A percentile compares a stretch with the other conserved stretches of the same genome.
Conservation (phyloP, 1,140 invertebrate genomes). For the Tribolium castaneum region DNA sequence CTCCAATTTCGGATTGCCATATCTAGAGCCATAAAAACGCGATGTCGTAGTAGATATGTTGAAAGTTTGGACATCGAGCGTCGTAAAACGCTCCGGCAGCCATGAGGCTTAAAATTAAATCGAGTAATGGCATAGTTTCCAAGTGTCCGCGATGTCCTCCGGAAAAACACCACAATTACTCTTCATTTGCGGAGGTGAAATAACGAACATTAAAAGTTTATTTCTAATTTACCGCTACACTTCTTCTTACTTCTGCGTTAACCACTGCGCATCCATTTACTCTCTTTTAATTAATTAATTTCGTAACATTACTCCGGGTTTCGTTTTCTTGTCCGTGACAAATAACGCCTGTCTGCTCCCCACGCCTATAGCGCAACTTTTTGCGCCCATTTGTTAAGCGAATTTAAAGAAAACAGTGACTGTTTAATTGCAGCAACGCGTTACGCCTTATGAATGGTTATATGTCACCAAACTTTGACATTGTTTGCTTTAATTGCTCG, state of each 20-base stretch:
- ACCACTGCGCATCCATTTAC: constrained; percentile 43
- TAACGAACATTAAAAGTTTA: constrained; percentile 60
- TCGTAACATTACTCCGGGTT: constrained; percentile 39
- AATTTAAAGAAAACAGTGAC: constrained; percentile 43
- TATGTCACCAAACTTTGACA: constrained; percentile 33
- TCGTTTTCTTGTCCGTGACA: constrained; percentile 42
- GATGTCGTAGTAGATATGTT: constrained; percentile 30
- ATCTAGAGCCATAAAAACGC: constrained; percentile 15
- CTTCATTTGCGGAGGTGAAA: constrained; percentile 56
- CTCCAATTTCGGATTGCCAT: constrained; percentile 21
- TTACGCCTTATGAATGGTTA: constrained; percentile 36
- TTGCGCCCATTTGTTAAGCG: constrained; percentile 36
- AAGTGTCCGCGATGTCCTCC: not conserved
- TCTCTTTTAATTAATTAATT: constrained; percentile 58
- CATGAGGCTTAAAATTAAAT: constrained; percentile 25
- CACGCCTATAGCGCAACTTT: constrained; percentile 33
- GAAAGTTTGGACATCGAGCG: constrained; percentile 24
- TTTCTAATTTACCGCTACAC: constrained; percentile 60
- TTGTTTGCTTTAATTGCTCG: constrained; percentile 19
- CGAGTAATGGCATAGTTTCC: not conserved
- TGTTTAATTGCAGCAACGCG: constrained; percentile 41
- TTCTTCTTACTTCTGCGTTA: constrained; percentile 52
- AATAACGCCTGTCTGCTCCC: constrained; percentile 37
- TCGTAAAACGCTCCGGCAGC: constrained; percentile 10
- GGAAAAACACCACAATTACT: constrained; percentile 48